Evolutionary conservation across 2,888 invertebrate species (phyloP).

Genomic region (Uropetala carovei): DNA sequence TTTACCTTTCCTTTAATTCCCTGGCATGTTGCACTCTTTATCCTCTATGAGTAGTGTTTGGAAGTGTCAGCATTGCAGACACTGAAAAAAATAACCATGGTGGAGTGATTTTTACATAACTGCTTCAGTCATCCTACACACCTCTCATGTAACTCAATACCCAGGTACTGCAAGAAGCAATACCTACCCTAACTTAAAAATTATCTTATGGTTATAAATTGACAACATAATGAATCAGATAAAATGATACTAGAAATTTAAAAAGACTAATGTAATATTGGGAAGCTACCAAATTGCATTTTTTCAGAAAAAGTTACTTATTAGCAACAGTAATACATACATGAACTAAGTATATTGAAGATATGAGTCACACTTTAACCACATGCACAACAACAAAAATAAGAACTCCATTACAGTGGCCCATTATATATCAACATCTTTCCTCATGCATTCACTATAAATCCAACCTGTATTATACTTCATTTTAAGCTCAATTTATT

Average conservation of each 20-base stretch:
- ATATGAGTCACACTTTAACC: too few relatives aligned
- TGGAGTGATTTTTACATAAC: conserved; percentile 44
- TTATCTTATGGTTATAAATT: not conserved
- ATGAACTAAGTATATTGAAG: too few relatives aligned
- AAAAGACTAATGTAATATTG: not conserved
- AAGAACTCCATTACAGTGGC: too few relatives aligned
- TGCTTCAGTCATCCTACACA: conserved; percentile 35
- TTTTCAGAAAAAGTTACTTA: not conserved
- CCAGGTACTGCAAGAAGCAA: conserved; percentile 34
- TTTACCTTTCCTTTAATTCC: conserved; percentile 62
- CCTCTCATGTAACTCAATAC: conserved; percentile 4
- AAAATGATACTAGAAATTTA: not conserved
- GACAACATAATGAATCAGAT: not conserved
- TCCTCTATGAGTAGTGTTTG: conserved; percentile 57
- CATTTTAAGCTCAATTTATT: too few relatives aligned
- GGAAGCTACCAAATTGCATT: not conserved
- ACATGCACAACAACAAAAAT: too few relatives aligned
- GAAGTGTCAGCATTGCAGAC: conserved; percentile 63
- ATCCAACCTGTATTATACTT: too few relatives aligned
- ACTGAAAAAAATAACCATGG: conserved; percentile 63
- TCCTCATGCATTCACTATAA: too few relatives aligned
- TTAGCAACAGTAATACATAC: too few relatives aligned
- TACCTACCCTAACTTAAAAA: conserved; percentile 2
- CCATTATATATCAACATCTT: too few relatives aligned
- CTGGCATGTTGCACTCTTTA: conserved; percentile 51